Base-by-base conservation (phyloP, 2,888 invertebrate genomes). In the Ectemnius cavifrons region DNA sequence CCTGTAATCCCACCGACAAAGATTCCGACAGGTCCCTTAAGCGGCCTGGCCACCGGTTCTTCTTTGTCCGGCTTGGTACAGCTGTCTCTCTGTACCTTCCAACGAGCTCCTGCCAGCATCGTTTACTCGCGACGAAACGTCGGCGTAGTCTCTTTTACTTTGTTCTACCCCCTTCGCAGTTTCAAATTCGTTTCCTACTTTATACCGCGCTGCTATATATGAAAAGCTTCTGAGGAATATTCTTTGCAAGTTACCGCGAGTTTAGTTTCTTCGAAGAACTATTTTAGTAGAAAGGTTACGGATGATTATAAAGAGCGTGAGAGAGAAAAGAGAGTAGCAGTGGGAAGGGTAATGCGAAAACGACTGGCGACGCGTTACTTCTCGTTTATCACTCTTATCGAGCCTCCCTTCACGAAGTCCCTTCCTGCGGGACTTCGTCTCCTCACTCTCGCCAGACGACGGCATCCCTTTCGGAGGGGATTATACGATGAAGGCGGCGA, bases 301-400 rank as follows among this genome's bases (percentile, higher is more conserved):
- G 37, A 11, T 11, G 37, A 37, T 37, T 37, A 8, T 37, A 68
- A 28, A 62, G 65, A 64, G 59, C 60, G 6, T 11, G 23, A 37
- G 47, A 62, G 57, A 67, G 67, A 49, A 37, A 27, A 65, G 56
- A 67, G 67, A 49, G 67, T 52, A 49, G 49, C 49, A 27, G 37
- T 11, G 49, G 63, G 27, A n/a, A 18, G 69, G 45, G n/a, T 63
- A 69, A 69, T 49, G 70, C 63, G 67, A 64, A 67, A 77, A 71
- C 63, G 37, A 61, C 60, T 72, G 58, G n/a, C 66, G 37, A 37
- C 64, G 57, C 16, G 71, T 46, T 62, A 46, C 56, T 28, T 46
- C 56, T 70, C 74, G 65, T 78, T 72, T 72, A 78, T 77, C 74
- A 74, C 70, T 79, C 72, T 77, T 77, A 78, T 70, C 70, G 20